Conservation (phyloP, 2,888 invertebrate genomes). For the Acleris holmiana region DNA sequence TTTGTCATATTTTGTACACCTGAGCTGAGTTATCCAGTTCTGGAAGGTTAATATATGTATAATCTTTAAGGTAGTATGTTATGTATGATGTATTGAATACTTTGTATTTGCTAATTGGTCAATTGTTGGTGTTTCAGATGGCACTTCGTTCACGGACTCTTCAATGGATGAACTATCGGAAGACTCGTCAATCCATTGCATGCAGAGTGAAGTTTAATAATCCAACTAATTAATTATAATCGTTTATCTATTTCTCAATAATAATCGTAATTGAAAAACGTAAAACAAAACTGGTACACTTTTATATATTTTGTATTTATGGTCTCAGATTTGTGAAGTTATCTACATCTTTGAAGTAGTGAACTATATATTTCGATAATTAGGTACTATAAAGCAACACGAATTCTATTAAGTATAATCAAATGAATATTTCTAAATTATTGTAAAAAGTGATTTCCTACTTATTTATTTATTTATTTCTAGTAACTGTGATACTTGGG, state of each 20-base stretch:
- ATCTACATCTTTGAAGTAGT: not conserved
- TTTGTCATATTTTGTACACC: too few relatives aligned
- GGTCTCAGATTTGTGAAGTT: not conserved
- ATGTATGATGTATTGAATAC: too few relatives aligned
- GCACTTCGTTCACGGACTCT: constrained; percentile 87
- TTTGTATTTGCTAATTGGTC: not conserved
- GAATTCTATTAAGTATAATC: constrained; percentile 17
- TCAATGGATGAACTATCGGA: constrained; percentile 94
- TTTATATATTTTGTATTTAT: constrained; percentile 3
- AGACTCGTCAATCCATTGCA: constrained; percentile 93
- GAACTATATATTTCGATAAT: constrained; percentile 9
- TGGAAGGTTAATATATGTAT: too few relatives aligned
- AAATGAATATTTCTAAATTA: constrained; percentile 45
- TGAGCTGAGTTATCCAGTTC: too few relatives aligned
- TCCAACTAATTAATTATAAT: not conserved
- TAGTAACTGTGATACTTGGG: constrained; percentile 70
- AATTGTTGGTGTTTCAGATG: constrained; percentile 60
- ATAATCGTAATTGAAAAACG: too few relatives aligned
- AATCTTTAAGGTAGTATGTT: too few relatives aligned
- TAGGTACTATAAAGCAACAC: constrained; percentile 19
- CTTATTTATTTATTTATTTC: constrained; percentile 73
- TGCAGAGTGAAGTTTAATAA: constrained; percentile 90
- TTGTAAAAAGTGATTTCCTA: constrained; percentile 61
- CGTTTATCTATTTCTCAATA: too few relatives aligned
- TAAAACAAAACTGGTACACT: too few relatives aligned